phyloP scores from a whole-genome alignment of 2,113 vertebrate genomes.

The Rhinopithecus roxellana region DNA sequence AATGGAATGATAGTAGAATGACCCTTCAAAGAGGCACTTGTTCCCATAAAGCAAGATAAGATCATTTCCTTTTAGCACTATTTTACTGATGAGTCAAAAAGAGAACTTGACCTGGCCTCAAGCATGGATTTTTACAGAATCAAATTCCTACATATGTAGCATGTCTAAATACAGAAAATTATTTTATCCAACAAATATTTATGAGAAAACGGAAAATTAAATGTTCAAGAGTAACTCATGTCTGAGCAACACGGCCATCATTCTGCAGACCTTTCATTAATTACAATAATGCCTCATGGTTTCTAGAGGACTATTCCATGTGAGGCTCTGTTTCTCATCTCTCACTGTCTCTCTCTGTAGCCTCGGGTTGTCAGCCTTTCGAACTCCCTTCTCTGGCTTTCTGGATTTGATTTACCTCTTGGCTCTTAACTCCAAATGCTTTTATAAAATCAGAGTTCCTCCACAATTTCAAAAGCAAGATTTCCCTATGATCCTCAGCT shows the following conservation, averaged over 20 bases:
- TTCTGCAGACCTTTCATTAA: neutral
- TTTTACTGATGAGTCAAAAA: slow-evolving; percentile 33
- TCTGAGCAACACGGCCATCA: neutral
- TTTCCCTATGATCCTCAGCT: neutral
- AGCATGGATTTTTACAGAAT: slow-evolving; percentile 1
- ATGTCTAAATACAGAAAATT: neutral
- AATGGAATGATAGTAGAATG: neutral
- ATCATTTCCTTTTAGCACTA: slow-evolving; percentile 41
- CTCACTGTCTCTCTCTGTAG: neutral
- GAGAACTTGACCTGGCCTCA: neutral
- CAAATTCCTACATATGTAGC: neutral
- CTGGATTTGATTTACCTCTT: neutral
- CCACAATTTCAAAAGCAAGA: neutral
- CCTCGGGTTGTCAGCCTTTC: neutral
- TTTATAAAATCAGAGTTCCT: neutral
- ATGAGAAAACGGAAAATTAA: neutral
- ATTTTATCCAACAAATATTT: neutral
- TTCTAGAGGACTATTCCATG: neutral
- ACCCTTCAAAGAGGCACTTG: slow-evolving; percentile 16
- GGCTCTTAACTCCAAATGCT: neutral
- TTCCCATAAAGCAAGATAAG: slow-evolving; percentile 34
- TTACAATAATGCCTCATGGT: neutral
- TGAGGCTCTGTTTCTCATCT: neutral
- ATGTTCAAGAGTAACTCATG: neutral
- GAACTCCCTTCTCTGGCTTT: neutral